Evolutionary conservation across 2,888 invertebrate genomes (phyloP).

Genomic region (Schrankia costaestrigalis): DNA sequence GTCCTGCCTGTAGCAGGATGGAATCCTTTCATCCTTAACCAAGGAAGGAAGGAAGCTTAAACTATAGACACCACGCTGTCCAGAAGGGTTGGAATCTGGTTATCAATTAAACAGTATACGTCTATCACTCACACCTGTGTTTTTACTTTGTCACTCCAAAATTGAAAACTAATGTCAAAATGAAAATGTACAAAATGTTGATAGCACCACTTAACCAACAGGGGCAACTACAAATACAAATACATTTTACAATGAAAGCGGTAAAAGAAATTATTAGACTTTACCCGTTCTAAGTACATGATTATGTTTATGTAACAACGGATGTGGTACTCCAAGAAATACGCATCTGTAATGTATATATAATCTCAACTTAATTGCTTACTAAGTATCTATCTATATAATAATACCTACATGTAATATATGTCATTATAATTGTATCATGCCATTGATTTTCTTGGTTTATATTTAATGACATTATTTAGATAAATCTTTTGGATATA

Average conservation of each 20-base stretch:
- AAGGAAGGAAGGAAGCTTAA: too few species aligned
- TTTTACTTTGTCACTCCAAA: constrained; percentile 21
- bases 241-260: constrained; percentile 53
- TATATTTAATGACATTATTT: constrained; percentile 27
- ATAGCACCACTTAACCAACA: constrained; percentile 34
- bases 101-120: too few species aligned
- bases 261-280: constrained; percentile 69
- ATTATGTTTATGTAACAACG: constrained; percentile 66
- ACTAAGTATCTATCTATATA: constrained; percentile 56
- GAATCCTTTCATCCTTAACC: too few species aligned
- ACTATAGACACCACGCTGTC: too few species aligned
- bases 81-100: too few species aligned
- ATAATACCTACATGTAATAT: constrained; percentile 29
- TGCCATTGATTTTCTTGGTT: constrained; percentile 25
- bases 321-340: constrained; percentile 52
- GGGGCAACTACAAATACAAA: constrained; percentile 50
- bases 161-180: constrained; percentile 17
- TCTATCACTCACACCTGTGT: too few species aligned
- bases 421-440: constrained; percentile 48
- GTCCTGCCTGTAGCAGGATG: too few species aligned
- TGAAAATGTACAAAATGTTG: constrained; percentile 42
- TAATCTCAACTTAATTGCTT: constrained; percentile 58
- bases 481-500: too few species aligned
- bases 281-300: constrained; percentile 42
- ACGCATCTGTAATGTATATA: constrained; percentile 49